A percentile compares a stretch with the other conserved stretches of the same genome.
Evolutionary conservation across 2,113 vertebrate species (phyloP).

Genomic region (Rhynchopsitta pachyrhyncha): DNA sequence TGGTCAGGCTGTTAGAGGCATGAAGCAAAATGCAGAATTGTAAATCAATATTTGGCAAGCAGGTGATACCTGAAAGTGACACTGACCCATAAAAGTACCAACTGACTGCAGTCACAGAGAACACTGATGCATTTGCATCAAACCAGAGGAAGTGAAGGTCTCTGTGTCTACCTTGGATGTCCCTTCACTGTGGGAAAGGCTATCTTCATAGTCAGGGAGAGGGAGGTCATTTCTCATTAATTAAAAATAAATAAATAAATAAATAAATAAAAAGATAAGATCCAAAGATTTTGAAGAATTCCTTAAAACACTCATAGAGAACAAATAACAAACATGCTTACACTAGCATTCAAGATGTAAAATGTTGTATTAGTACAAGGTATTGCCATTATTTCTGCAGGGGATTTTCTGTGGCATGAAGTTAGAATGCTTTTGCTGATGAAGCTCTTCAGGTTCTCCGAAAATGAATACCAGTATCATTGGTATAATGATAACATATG

Average conservation of each 20-base stretch:
- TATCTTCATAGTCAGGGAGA: not conserved
- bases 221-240: not conserved
- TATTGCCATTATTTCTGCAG: not conserved
- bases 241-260: not conserved
- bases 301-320: not conserved
- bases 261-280: not conserved
- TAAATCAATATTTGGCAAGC: not conserved
- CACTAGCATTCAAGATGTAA: not conserved
- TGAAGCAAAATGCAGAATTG: not conserved
- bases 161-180: not conserved
- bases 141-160: not conserved
- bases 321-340: not conserved
- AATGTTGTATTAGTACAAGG: not conserved
- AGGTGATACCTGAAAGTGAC: not conserved
- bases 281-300: not conserved
- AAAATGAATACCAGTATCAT: constrained; percentile 16
- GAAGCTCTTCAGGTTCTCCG: not conserved
- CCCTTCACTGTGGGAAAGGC: not conserved
- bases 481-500: constrained; percentile 51
- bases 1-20: not conserved
- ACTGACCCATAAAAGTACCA: not conserved
- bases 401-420: not conserved
- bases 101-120: not conserved
- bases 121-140: not conserved
- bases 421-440: constrained; percentile 5